Evolutionary conservation across 2,113 vertebrate genomes (phyloP).

Genomic region (Scolopax mira): DNA sequence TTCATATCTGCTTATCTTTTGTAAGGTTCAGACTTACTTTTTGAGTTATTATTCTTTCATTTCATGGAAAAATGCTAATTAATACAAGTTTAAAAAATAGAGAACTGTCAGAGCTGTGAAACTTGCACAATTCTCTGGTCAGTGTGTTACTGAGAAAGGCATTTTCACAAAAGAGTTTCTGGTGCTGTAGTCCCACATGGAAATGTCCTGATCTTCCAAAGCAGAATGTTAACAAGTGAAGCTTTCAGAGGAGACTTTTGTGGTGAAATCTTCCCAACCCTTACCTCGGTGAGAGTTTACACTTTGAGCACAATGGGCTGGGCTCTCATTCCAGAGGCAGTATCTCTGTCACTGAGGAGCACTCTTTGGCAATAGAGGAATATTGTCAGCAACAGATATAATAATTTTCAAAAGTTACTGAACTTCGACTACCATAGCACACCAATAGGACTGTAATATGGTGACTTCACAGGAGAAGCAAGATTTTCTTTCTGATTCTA

Average conservation of each 20-base stretch:
- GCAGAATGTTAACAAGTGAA: background rate
- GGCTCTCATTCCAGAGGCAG: background rate
- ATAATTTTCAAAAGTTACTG: background rate
- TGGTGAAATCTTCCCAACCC: background rate
- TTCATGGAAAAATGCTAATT: background rate
- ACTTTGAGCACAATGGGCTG: background rate
- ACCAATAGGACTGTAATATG: background rate
- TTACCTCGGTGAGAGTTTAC: background rate
- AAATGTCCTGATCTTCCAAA: background rate
- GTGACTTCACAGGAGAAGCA: background rate
- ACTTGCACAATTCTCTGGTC: background rate
- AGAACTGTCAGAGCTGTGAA: background rate
- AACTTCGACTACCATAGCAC: background rate
- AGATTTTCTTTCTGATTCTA: background rate
- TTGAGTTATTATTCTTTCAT: background rate
- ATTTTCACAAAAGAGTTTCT: background rate
- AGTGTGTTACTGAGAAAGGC: background rate
- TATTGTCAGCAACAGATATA: background rate
- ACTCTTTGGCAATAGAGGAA: background rate
- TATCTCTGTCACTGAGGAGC: background rate
- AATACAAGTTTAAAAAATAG: background rate
- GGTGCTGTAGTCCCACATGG: background rate
- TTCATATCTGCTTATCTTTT: background rate
- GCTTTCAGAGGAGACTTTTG: background rate
- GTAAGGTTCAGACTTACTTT: background rate